Evolutionary conservation across 2,888 invertebrate genomes (phyloP).

Genomic region (Amitus sp.): DNA sequence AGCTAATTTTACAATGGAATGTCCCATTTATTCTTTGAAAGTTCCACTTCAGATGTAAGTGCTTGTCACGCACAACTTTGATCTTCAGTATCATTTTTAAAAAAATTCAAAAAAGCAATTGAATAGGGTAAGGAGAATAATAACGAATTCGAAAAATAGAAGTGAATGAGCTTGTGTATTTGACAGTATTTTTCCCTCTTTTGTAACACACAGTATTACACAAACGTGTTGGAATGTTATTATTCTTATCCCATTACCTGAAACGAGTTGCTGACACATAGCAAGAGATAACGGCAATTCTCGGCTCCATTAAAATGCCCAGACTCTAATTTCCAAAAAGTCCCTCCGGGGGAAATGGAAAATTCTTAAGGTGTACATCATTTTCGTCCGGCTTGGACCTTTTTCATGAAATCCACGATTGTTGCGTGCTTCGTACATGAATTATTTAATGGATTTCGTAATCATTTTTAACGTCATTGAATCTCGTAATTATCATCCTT

Average conservation of each 20-base stretch:
- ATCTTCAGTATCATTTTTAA: too few relatives aligned
- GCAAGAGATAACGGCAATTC: constrained; percentile 4
- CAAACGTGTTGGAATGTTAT: constrained; percentile 59
- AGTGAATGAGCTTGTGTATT: constrained; percentile 64
- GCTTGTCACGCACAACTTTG: too few relatives aligned
- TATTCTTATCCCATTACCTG: constrained; percentile 53
- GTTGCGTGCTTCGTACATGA: constrained; percentile 62
- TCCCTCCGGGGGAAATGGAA: not conserved
- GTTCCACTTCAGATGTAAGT: too few relatives aligned
- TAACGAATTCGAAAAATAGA: constrained; percentile 44
- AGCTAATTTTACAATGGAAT: too few relatives aligned
- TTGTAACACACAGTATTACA: constrained; percentile 57
- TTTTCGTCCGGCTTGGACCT: too few relatives aligned
- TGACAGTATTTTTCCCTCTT: constrained; percentile 57
- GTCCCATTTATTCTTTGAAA: too few relatives aligned
- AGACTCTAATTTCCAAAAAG: too few relatives aligned
- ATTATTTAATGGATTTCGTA: constrained; percentile 54
- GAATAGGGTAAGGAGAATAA: not conserved
- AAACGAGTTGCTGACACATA: constrained; percentile 22
- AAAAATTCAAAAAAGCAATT: too few relatives aligned
- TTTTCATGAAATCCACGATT: too few relatives aligned
- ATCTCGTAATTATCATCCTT: constrained; percentile 41
- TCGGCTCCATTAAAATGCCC: not conserved
- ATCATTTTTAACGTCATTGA: constrained; percentile 16
- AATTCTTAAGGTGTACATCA: too few relatives aligned